Base-by-base conservation (phyloP, 2,113 vertebrate species). In the Prionailurus viverrinus region DNA sequence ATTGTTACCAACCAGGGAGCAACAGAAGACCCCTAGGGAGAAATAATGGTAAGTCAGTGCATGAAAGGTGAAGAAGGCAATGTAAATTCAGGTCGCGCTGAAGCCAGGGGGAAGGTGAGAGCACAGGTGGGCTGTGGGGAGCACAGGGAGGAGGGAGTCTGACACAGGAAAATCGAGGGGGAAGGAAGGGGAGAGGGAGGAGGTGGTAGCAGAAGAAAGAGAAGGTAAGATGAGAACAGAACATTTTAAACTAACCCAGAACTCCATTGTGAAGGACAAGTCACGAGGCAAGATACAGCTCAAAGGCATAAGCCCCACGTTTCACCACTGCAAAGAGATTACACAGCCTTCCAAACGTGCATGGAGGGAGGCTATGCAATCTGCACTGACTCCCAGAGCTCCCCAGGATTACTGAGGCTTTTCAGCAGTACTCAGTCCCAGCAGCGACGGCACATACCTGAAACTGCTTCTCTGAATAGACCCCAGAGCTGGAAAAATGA, bases 241-340 rank as follows among this genome's bases (percentile, higher is more conserved):
- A 96, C 95, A 95, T 95, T 97, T 95, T 74, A 88, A 78, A 97
- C 74, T 97, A 97, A 98, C 58, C 97, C 65, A 98, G 82, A 98
- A 95, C 94, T 97, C 97, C 96, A 98, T 27, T 98, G 91, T 89
- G 88, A 98, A 98, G 97, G 98, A 97, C 92, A 92, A 98, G 98
- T 98, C 98, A 98, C 11, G 3, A 98, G 98, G 97, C 96, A 98
- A 94, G 78, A 93, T 96, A 79, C 80, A 97, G 94, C 94, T 97
- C 92, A 96, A 95, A 98, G 93, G 81, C 89, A 96, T 25, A 86
- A 98, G 93, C 53, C 91, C 97, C 69, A 69, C 91, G 92, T 97
- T 94, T 89, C 51, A 98, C 97, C 97, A 98, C 65, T 61, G 93
- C 66, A 27, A 81, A 97, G 86, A 98, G 97, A 69, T 95, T 98